Evolutionary conservation across 2,113 vertebrate species (phyloP).

Genomic region (Bujurquina vittata): DNA sequence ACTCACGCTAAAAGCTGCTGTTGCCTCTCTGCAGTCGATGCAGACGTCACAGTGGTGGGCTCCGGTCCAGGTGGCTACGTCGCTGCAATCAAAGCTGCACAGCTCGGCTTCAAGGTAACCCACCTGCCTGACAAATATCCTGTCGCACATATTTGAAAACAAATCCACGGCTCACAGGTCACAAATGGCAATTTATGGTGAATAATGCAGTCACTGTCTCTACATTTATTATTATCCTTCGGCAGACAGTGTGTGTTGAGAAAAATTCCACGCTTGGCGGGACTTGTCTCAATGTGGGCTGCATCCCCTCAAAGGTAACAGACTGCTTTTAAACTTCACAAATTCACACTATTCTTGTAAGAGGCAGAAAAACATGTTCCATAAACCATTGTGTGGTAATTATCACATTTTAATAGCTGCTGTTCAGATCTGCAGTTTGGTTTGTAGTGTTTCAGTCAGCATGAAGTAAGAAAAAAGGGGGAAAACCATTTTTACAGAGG

Average conservation of each 20-base stretch:
- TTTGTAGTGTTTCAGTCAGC: too few relatives aligned
- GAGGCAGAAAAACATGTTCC: not conserved
- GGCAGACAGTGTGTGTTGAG: constrained; percentile 95
- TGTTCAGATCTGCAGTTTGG: too few relatives aligned
- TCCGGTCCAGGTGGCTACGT: constrained; percentile 98
- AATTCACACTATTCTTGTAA: not conserved
- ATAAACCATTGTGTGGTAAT: not conserved
- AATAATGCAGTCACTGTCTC: not conserved
- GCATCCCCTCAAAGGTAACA: constrained; percentile 96
- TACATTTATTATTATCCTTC: not conserved
- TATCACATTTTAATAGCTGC: too few relatives aligned
- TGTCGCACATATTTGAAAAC: not conserved
- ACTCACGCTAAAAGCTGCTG: not conserved
- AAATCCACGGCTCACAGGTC: not conserved
- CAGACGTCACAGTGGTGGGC: constrained; percentile 95
- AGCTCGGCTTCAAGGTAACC: constrained; percentile 95
- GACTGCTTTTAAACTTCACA: not conserved
- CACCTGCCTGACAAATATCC: not conserved
- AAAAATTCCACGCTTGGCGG: constrained; percentile 94
- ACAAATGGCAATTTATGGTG: not conserved
- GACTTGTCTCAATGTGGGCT: constrained; percentile 97
- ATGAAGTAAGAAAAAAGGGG: too few relatives aligned
- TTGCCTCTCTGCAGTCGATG: constrained; percentile 84
- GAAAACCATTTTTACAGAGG: not conserved
- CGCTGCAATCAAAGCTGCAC: constrained; percentile 97